Base-by-base conservation (phyloP, 2,888 invertebrate genomes). In the Pristionchus mayeri region DNA sequence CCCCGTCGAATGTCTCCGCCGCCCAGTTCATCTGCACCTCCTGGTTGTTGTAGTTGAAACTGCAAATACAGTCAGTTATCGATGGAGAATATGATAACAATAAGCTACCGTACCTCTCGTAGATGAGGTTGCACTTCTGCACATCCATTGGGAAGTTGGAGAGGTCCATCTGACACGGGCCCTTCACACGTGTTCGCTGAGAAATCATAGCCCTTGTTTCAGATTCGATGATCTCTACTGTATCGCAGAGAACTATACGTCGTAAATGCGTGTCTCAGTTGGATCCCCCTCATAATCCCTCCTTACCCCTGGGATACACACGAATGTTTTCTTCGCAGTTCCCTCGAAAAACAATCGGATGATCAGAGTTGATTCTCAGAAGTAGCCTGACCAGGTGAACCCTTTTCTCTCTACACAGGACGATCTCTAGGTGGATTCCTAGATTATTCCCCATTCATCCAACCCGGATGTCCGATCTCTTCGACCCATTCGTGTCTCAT, bases 31-130 rank as follows among this genome's bases (percentile, higher is more conserved):
- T 92, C 52, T 89, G 88, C 34, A 93, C 93, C 85, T 93, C 92
- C 75, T 91, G 90, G 57, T 92, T 91, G 87, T 93, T 93, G 88
- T 93, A 93, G 86, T 92, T 92, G 89, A 93, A 93, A 85, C 91
- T 90, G 83, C 78, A 90, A 84, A 16, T 24, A 60, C 13, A 44
- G 21, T 57, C 18, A 44, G 21, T 81, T 24, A 60, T 30, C 24
- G 24, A 81, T 50, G 13, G 30, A n/a, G n/a, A 40, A 34, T 34
- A 75, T n/a, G 27, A 27, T 63, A 63, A 63, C 24, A 4, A 7
- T n/a, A n/a, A 24, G 11, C 71, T 40, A 71, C 71, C 44, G 60
- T 54, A 83, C 83, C 83, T 83, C 81, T 92, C 92, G 85, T 92
- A 92, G 63, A 90, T 90, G 76, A 92, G 86, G 84, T 86, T 85